Percentiles rank a stretch among this genome's conserved stretches.
Conservation (phyloP, 2,797 vertebrate genomes). For the Pempheris klunzingeri region DNA sequence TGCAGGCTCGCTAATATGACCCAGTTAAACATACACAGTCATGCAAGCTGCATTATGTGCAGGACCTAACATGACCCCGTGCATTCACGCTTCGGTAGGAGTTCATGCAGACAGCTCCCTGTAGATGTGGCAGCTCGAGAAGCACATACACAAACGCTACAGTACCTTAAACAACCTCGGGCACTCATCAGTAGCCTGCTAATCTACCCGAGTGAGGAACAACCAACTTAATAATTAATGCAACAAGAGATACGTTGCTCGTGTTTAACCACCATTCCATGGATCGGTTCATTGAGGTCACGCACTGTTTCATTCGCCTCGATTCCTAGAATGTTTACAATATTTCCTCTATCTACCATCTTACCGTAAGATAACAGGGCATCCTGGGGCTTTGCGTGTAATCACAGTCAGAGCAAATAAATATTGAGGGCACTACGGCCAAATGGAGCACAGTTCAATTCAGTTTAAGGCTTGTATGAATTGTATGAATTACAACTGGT, state of each 20-base stretch:
- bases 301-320: slow-evolving; percentile 43
- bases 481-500: slow-evolving; percentile 60
- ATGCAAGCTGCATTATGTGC: slow-evolving; percentile 61
- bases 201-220: slow-evolving; percentile 87
- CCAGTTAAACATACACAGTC: slow-evolving; percentile 66
- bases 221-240: slow-evolving; percentile 87
- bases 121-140: slow-evolving; percentile 33
- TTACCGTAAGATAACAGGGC: slow-evolving; percentile 26
- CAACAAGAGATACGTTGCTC: slow-evolving; percentile 86
- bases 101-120: slow-evolving; percentile 53
- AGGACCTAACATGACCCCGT: slow-evolving; percentile 79
- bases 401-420: slow-evolving; percentile 46
- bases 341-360: slow-evolving; percentile 40
- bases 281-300: slow-evolving; percentile 78
- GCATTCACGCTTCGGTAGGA: slow-evolving; percentile 63
- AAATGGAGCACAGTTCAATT: slow-evolving; percentile 55
- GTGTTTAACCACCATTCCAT: slow-evolving; percentile 86
- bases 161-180: slow-evolving; percentile 83
- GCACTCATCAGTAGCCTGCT: slow-evolving; percentile 78
- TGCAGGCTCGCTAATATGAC: slow-evolving; percentile 53
- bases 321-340: slow-evolving; percentile 55
- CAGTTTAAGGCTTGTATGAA: slow-evolving; percentile 57
- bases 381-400: slow-evolving; percentile 20
- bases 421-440: slow-evolving; percentile 36
- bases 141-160: slow-evolving; percentile 53